These are phyloP conservation scores for Pediacus dermestoides DNA, from an alignment of 2,888 invertebrate species.

Conservation along the genomic window DNA sequence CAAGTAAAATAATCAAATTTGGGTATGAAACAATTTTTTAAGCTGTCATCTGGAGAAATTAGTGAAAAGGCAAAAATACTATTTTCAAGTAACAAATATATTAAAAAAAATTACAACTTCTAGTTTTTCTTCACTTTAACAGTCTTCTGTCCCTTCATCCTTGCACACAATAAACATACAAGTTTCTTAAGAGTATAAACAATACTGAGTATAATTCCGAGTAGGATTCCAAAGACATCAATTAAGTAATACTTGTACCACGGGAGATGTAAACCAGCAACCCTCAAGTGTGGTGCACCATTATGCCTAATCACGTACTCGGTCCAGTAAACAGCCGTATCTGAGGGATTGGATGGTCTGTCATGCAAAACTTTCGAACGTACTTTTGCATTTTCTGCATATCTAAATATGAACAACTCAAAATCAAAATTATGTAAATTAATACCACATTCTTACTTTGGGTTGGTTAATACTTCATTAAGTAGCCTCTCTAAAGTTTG, in stretches of 20 bases:
- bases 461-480: conserved; percentile 28
- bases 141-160: too few relatives aligned
- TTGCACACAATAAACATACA: too few relatives aligned
- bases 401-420: too few relatives aligned
- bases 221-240: neutral
- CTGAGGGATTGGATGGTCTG: neutral
- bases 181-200: neutral
- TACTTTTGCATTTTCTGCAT: neutral
- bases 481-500: conserved; percentile 23
- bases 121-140: too few relatives aligned
- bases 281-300: conserved; percentile 3
- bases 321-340: conserved; percentile 10
- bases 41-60: too few relatives aligned
- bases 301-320: neutral
- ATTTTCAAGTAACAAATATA: too few relatives aligned
- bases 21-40: too few relatives aligned
- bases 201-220: neutral
- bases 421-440: too few relatives aligned
- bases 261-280: neutral
- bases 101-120: too few relatives aligned
- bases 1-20: too few relatives aligned
- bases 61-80: too few relatives aligned
- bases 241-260: neutral
- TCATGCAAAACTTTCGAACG: neutral
- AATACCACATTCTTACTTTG: conserved; percentile 28